Conservation (phyloP, 2,888 invertebrate species). For the Tinea semifulvella region DNA sequence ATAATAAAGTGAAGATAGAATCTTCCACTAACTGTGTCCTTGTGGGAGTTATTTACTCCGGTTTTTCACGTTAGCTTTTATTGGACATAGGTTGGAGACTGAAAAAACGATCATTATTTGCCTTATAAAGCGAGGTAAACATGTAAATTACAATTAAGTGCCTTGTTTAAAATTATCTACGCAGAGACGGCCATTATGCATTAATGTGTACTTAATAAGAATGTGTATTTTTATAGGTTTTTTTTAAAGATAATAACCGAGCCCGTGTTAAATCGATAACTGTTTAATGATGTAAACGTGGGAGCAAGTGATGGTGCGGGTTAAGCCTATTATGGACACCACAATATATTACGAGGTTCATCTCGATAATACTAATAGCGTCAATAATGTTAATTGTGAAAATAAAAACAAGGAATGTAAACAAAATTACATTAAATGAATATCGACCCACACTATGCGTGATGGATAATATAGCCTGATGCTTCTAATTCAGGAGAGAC, state of each 20-base stretch:
- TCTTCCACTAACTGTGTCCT: constrained; percentile 67
- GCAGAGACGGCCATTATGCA: constrained; percentile 1
- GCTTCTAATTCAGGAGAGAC: too few relatives aligned
- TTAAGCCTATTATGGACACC: constrained; percentile 29
- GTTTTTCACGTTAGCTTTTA: constrained; percentile 58
- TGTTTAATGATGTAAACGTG: constrained; percentile 26
- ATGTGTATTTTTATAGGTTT: not conserved
- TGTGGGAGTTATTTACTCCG: constrained; percentile 65
- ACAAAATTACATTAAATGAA: too few relatives aligned
- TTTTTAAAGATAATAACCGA: constrained; percentile 25
- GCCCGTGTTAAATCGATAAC: constrained; percentile 40
- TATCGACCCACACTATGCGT: too few relatives aligned
- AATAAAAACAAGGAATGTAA: too few relatives aligned
- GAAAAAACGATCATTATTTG: not conserved
- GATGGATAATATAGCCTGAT: too few relatives aligned
- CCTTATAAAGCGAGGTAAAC: not conserved
- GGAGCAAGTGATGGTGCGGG: constrained; percentile 24
- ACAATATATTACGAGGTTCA: constrained; percentile 26
- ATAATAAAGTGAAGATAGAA: constrained; percentile 66
- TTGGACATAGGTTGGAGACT: constrained; percentile 22
- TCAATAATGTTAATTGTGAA: too few relatives aligned
- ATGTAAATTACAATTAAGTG: not conserved
- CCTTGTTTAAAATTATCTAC: not conserved
- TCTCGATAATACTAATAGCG: too few relatives aligned
- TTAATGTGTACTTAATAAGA: constrained; percentile 9